Percentiles rank a stretch among this genome's conserved stretches.
Evolutionary conservation across 1,140 invertebrate genomes (phyloP).

Genomic region (Monomorium pharaonis): DNA sequence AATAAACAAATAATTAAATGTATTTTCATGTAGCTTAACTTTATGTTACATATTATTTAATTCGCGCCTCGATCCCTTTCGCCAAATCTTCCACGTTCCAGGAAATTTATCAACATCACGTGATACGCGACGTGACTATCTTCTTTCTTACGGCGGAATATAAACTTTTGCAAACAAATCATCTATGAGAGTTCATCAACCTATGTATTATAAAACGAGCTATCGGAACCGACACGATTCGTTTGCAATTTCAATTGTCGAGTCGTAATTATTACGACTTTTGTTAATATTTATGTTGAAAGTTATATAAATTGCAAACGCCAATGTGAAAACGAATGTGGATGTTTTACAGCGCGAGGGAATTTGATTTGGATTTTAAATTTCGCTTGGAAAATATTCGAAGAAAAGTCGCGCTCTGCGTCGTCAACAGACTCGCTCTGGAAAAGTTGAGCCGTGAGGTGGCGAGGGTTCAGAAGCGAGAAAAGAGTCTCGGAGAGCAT

Average conservation of each 20-base stretch:
- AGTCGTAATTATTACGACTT: neutral
- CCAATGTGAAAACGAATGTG: neutral
- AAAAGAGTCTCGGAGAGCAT: too few relatives aligned
- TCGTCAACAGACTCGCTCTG: too few relatives aligned
- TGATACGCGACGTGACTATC: neutral
- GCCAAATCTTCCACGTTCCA: too few relatives aligned
- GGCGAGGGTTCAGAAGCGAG: too few relatives aligned
- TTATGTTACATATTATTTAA: too few relatives aligned
- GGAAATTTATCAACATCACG: too few relatives aligned
- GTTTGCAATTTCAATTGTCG: neutral
- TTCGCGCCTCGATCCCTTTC: too few relatives aligned
- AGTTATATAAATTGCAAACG: neutral
- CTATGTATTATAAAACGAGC: neutral
- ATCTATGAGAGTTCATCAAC: neutral
- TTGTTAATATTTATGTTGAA: neutral
- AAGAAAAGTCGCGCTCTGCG: neutral
- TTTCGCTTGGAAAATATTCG: neutral
- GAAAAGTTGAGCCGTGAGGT: too few relatives aligned
- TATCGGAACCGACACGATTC: neutral
- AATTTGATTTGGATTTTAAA: neutral
- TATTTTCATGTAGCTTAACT: neutral
- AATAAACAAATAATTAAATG: constrained; percentile 11
- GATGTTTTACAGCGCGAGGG: neutral
- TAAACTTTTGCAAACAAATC: neutral
- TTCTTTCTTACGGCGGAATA: neutral